A percentile compares a stretch with the other conserved stretches of the same genome.
phyloP scores from a whole-genome alignment of 2,113 vertebrate genomes.

The Alouatta palliata region DNA sequence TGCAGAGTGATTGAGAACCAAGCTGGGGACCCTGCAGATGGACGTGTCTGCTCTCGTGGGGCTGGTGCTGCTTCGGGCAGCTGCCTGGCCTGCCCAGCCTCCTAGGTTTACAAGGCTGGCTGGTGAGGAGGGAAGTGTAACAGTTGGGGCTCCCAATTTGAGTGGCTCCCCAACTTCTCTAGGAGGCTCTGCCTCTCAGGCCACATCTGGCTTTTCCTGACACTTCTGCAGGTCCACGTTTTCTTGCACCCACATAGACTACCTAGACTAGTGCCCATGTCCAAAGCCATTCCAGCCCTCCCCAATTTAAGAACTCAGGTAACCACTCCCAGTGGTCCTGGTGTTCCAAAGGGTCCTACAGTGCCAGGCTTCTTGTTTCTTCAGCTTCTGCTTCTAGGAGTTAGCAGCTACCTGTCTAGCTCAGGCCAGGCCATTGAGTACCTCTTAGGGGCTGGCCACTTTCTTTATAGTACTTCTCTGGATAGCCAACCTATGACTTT shows the following conservation, averaged over 20 bases:
- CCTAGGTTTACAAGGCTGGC: neutral
- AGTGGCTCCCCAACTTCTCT: neutral
- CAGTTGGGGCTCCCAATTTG: no score
- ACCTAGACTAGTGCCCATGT: neutral
- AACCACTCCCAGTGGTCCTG: neutral
- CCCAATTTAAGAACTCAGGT: neutral
- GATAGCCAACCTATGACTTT: neutral
- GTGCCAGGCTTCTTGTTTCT: neutral
- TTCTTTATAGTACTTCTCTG: neutral
- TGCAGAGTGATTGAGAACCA: constrained; percentile 65
- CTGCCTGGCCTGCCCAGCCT: constrained; percentile 7
- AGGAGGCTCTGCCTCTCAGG: neutral
- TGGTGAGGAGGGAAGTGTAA: neutral
- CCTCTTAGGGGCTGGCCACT: neutral
- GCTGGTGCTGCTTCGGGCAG: neutral
- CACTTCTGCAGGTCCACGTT: neutral
- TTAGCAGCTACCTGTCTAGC: neutral
- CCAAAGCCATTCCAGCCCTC: neutral
- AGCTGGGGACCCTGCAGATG: constrained; percentile 63
- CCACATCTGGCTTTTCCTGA: neutral
- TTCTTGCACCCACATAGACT: neutral
- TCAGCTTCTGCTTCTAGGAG: neutral
- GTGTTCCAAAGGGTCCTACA: neutral
- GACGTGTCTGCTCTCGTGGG: constrained; percentile 56
- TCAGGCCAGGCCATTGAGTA: neutral